Evolutionary conservation across 64 coral and sea anemone genomes (phyloP).

Genomic region (Montipora sp.): DNA sequence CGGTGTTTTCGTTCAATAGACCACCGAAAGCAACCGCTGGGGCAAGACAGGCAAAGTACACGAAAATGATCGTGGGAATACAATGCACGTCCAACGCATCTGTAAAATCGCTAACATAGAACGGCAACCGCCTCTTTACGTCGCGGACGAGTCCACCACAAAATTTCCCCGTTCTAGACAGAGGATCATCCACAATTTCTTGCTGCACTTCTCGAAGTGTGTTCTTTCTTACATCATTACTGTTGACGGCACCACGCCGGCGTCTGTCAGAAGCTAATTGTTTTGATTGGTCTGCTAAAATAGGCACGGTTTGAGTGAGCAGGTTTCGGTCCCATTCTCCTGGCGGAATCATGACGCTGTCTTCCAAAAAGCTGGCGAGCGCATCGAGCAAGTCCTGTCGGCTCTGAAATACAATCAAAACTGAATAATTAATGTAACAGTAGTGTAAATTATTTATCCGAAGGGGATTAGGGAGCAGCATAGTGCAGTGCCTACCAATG

Average conservation of each 20-base stretch:
- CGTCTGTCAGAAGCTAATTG: slow-evolving; percentile 64
- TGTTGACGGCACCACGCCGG: slow-evolving; percentile 4
- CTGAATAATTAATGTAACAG: too few species aligned
- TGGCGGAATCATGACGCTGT: slow-evolving; percentile 90
- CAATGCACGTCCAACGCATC: slow-evolving; percentile 87
- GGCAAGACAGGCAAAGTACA: slow-evolving; percentile 94
- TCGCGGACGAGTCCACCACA: slow-evolving; percentile 95
- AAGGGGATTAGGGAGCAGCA: too few species aligned
- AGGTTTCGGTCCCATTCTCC: slow-evolving; percentile 96
- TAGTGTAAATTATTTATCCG: too few species aligned
- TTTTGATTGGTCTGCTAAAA: slow-evolving; percentile 75
- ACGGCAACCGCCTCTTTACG: slow-evolving; percentile 69
- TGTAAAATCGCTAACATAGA: slow-evolving; percentile 84
- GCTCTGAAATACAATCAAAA: slow-evolving; percentile 30
- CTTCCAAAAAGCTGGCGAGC: slow-evolving; percentile 62
- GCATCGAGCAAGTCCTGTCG: slow-evolving; percentile 64
- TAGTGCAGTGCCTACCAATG: too few species aligned
- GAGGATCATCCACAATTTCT: slow-evolving; percentile 68
- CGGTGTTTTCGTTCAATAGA: slow-evolving; percentile 81
- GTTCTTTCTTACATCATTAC: background rate
- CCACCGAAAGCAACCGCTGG: slow-evolving; percentile 96
- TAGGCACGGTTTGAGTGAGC: slow-evolving; percentile 81
- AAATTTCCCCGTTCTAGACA: slow-evolving; percentile 84
- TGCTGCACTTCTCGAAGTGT: slow-evolving; percentile 17
- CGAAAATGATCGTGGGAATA: slow-evolving; percentile 82